These are phyloP conservation scores for Eupithecia abbreviata DNA, from an alignment of 2,888 invertebrate genomes.

Conservation along the genomic window DNA sequence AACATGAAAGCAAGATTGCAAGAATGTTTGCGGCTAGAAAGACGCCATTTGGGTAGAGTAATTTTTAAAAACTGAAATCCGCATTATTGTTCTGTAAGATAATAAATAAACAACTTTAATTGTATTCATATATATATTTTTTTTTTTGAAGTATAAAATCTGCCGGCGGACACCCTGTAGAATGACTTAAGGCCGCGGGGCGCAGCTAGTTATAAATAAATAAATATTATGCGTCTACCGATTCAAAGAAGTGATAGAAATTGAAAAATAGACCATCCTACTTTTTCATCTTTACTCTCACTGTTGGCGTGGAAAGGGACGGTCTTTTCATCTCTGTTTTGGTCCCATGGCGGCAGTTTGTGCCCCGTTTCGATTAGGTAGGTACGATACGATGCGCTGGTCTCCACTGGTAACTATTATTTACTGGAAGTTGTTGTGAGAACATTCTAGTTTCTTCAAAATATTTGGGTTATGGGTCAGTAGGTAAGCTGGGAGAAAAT, in stretches of 20 bases:
- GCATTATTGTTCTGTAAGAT: too few species aligned
- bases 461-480: neutral
- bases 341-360: slow-evolving; percentile 7
- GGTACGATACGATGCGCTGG: slow-evolving; percentile 2
- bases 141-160: too few species aligned
- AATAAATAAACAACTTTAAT: too few species aligned
- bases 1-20: too few species aligned
- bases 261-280: neutral
- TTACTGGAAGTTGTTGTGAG: neutral
- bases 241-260: neutral
- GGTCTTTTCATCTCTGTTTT: neutral
- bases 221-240: neutral
- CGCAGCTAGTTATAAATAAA: too few species aligned
- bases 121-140: too few species aligned
- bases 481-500: neutral
- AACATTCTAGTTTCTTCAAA: neutral
- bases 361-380: slow-evolving; percentile 16
- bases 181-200: too few species aligned
- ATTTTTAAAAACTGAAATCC: too few species aligned
- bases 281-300: slow-evolving; percentile 3
- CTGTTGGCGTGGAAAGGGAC: neutral
- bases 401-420: slow-evolving; percentile 8
- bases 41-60: too few species aligned
- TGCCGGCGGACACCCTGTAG: too few species aligned
- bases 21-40: too few species aligned